Conservation (phyloP, 2,888 invertebrate genomes). For the Oscheius onirici region DNA sequence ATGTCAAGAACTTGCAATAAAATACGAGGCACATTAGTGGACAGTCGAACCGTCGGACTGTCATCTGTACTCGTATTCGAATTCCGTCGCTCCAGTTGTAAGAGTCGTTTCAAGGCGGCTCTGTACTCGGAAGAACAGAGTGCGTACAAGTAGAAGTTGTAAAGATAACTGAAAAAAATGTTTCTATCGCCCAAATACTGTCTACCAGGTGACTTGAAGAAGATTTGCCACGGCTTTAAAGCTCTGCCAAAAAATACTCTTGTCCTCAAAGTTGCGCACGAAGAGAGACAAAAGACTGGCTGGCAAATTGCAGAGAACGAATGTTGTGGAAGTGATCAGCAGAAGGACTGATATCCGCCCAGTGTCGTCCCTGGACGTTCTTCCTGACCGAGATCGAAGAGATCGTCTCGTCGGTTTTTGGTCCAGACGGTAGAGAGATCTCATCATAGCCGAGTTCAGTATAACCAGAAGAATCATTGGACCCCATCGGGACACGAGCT, state of each 20-base stretch:
- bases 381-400: constrained; percentile 31
- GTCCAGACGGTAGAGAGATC: constrained; percentile 54
- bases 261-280: constrained; percentile 65
- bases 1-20: background rate
- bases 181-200: background rate
- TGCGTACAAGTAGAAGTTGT: constrained; percentile 73
- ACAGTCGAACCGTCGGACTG: constrained; percentile 57
- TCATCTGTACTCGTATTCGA: constrained; percentile 55
- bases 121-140: constrained; percentile 66
- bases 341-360: constrained; percentile 73
- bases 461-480: constrained; percentile 62
- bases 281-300: constrained; percentile 73
- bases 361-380: constrained; percentile 39
- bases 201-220: constrained; percentile 73
- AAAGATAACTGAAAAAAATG: constrained; percentile 70
- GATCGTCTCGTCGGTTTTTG: constrained; percentile 38
- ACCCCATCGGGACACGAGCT: constrained; percentile 61
- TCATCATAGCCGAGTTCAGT: constrained; percentile 62
- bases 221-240: constrained; percentile 75
- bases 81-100: constrained; percentile 47
- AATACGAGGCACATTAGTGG: constrained; percentile 35
- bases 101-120: constrained; percentile 57
- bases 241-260: constrained; percentile 70
- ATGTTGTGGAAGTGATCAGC: constrained; percentile 73
- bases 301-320: constrained; percentile 74